Base-by-base conservation (phyloP, 2,113 vertebrate genomes). In the Glaucomys volans region DNA sequence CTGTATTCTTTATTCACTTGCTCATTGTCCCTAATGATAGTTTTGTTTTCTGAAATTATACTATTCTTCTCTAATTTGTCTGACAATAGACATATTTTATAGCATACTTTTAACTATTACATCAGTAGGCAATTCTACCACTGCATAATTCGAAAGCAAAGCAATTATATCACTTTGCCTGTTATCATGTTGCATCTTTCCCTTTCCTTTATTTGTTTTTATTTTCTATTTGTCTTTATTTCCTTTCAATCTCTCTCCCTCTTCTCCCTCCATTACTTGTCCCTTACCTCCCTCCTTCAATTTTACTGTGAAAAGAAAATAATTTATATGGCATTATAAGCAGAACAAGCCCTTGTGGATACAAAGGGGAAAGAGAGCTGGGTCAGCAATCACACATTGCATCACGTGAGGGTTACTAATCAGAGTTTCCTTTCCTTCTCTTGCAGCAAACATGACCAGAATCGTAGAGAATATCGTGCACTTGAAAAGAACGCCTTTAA, bases 231-330 rank as follows among this genome's bases (percentile, higher is more conserved):
- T 87, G 35, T 80, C 85, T 97, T 76, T 64, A 82, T n/a, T 42
- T 18, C 5, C 47, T 7, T 11, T 84, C 24, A 42, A 37, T 72
- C 47, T 7, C 42, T 94, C 37, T 87, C 57, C 82, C 59, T 88
- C 17, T 90, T 13, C 35, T 91, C 11, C 7, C 16, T 87, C 47
- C n/a, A 22, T 40, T 28, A 7, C 1, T 71, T 82, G 95, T 40
- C 32, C 66, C 94, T 72, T 88, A 85, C 1, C 50, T 94, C 94
- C 35, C 47, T 62, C 13, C 4, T 59, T 95, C 14, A 37, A 71
- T 96, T 90, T 96, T 96, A 83, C 2, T 96, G 32, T 30, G 30
- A 97, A 97, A 97, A 97, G 8, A 97, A 97, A 97, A 97, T 76
- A 96, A 97, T 94, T 97, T 97, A 96, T 88, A 72, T 94, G 64